Conservation (phyloP, 2,888 invertebrate species). For the Ecliptopera silaceata region DNA sequence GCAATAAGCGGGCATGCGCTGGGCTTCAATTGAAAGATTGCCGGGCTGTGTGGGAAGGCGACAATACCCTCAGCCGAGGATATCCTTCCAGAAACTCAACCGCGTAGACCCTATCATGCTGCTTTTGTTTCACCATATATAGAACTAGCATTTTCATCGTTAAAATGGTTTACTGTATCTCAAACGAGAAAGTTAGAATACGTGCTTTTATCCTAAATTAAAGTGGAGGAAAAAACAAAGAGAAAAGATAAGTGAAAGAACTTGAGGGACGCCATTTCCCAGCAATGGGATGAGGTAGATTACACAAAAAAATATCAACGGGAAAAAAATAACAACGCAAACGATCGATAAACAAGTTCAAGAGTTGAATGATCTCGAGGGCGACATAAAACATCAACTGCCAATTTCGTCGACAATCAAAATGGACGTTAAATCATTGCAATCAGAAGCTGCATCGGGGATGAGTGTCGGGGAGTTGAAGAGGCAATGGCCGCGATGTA, state of each 20-base stretch:
- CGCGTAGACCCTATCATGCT: slow-evolving; percentile 35
- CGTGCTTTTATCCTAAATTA: no score
- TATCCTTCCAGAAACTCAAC: slow-evolving; percentile 78
- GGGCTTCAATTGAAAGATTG: slow-evolving; percentile 79
- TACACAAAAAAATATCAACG: no score
- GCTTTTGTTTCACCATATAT: slow-evolving; percentile 3
- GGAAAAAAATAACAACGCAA: no score
- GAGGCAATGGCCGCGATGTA: slow-evolving; percentile 58
- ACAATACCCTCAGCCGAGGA: slow-evolving; percentile 75
- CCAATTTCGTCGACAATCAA: slow-evolving; percentile 32
- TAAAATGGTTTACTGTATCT: no score
- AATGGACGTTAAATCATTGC: slow-evolving; percentile 44
- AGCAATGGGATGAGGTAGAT: neutral
- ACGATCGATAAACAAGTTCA: neutral
- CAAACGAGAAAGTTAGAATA: no score
- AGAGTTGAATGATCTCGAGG: slow-evolving; percentile 25
- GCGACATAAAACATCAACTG: slow-evolving; percentile 15
- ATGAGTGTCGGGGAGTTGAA: slow-evolving; percentile 40
- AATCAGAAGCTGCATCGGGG: slow-evolving; percentile 48
- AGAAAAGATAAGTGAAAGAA: no score
- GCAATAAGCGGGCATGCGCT: slow-evolving; percentile 72
- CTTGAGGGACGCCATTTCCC: neutral
- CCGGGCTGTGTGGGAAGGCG: slow-evolving; percentile 72
- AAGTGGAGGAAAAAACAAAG: no score
- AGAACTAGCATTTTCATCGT: neutral